Base-by-base conservation (phyloP, 2,113 vertebrate genomes). In the Takifugu bimaculatus region DNA sequence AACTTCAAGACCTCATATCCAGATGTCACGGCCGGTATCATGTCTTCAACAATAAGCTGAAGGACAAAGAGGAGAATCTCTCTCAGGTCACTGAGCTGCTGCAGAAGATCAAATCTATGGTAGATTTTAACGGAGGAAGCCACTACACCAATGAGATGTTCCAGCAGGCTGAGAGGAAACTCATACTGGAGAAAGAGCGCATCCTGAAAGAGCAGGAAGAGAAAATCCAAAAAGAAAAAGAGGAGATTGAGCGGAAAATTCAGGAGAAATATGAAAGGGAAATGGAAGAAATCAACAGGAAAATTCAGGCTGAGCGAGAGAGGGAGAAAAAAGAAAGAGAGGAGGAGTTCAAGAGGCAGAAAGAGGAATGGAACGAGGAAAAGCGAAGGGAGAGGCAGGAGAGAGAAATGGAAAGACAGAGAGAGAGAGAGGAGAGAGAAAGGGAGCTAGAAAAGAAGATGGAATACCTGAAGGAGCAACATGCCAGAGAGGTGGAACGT, bases 111-210 rank as follows among this genome's bases (percentile, higher is more conserved):
- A 54, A 81, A 0, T 0, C 5, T 0, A 69, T 84, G 67, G 57
- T 80, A 54, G 0, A 35, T 29, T 6, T 3, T 0, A 85, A 77
- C 13, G 71, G 69, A 52, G 78, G 72, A 67, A 2, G 3, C 0
- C 54, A 79, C 25, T 85, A 81, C 52, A 80, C 60, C 26, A 81
- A 2, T 20, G 27, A 72, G 1, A 83, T 81, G 74, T 84, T 72
- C 43, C 0, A 55, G n/a, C 0, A 9, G 57, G 70, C 60, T 2
- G 71, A 87, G 65, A 9, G 2, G 44, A 63, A 27, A 2, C 28
- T 50, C 0, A 15, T 70, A 11, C 28, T 72, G 2, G 26, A 78
- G 7, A 15, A 20, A 47, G 15, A 47, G 13, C 45, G 12, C 11
- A 45, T 45, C 44, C 44, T 13, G n/a, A 25, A 13, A n/a, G 52